A percentile compares a stretch with the other conserved stretches of the same genome.
Conservation (phyloP, 2,888 invertebrate species). For the Monoplex corrugatus region DNA sequence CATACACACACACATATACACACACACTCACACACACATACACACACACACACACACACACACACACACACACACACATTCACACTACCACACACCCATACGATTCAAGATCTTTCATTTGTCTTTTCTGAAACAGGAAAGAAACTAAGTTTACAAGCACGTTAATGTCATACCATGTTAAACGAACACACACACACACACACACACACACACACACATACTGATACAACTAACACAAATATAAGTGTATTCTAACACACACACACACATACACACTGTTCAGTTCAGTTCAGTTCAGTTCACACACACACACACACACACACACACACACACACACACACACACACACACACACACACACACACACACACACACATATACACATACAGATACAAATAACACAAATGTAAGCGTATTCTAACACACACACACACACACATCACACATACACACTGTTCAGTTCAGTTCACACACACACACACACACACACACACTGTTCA, state of each 20-base stretch:
- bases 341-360: not conserved
- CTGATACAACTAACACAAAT: too few relatives aligned
- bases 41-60: not conserved
- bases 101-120: too few relatives aligned
- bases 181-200: not conserved
- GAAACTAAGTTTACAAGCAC: too few relatives aligned
- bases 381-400: not conserved
- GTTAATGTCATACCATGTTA: not conserved
- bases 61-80: constrained; percentile 16
- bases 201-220: not conserved
- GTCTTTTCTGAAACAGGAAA: too few relatives aligned
- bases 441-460: not conserved
- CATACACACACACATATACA: not conserved
- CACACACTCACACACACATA: not conserved
- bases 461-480: not conserved
- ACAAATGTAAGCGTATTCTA: not conserved
- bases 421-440: not conserved
- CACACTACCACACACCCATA: too few relatives aligned
- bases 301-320: constrained; percentile 18
- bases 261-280: not conserved
- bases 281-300: too few relatives aligned
- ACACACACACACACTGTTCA: not conserved
- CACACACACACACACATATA: not conserved
- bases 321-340: constrained; percentile 16
- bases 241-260: too few relatives aligned